Base-by-base conservation (phyloP, 2,888 invertebrate genomes). In the Tanytarsus gracilentus region DNA sequence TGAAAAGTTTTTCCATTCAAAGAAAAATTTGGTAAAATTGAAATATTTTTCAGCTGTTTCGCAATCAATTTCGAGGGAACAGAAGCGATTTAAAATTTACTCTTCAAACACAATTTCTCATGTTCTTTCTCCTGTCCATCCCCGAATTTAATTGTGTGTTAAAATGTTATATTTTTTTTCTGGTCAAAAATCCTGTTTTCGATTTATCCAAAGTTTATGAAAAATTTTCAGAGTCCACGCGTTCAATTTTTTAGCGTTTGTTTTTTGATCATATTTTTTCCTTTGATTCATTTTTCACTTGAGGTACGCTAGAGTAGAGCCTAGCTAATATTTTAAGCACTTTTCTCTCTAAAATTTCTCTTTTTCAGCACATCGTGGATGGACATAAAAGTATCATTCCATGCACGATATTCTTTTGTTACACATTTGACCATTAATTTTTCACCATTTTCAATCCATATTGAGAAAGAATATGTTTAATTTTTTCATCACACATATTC, bases 121-220 rank as follows among this genome's bases (percentile, higher is more conserved):
- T 53, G 33, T 18, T 14, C 23, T 14, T 18, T 21, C 27, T 48
- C 40, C 44, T 48, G 58, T 58, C 58, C 58, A n/a, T 7, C 58
- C 21, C 9, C 44, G 58, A 25, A n/a, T 27, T 55, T 48, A 40
- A 48, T 26, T 39, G 11, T 21, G 7, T 25, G 23, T 18, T 55
- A 2, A 26, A 39, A 23, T 26, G 16, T 23, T 49, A 8, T 49
- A 14, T 8, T 18, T 51, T 7, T 14, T 26, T 26, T 11, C 14
- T 66, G 66, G 66, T 66, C 66, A 66, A 66, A 66, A 65, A 66
- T 66, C 66, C 66, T 66, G 66, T 66, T 59, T 59, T 9, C 11
- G 11, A n/a, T n/a, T n/a, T n/a, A 21, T 11, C 48, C 11, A 23
- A 18, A 48, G 21, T 48, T 18, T 11, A 11, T 8, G 4, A 44